Evolutionary conservation across 1,140 invertebrate species (phyloP).

Genomic region (Zophobas atratus): DNA sequence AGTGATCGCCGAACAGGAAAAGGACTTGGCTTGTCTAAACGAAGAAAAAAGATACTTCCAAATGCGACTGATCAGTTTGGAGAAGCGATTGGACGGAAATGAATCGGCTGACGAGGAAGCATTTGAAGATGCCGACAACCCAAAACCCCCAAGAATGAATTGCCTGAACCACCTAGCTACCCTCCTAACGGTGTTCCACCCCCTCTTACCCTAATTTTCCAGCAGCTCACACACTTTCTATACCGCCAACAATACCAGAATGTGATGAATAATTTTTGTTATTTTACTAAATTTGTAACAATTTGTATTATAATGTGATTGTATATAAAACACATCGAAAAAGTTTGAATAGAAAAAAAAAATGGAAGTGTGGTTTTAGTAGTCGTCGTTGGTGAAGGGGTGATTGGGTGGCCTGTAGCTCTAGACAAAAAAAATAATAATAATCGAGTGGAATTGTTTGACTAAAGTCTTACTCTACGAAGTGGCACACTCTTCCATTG

Average conservation of each 20-base stretch:
- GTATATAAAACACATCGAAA: constrained; percentile 41
- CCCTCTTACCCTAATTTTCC: constrained; percentile 44
- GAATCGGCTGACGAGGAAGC: constrained; percentile 61
- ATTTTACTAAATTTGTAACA: constrained; percentile 38
- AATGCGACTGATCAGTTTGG: constrained; percentile 64
- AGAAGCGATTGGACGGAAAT: constrained; percentile 57
- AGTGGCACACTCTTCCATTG: constrained; percentile 61
- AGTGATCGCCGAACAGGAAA: constrained; percentile 72
- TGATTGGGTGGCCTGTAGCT: constrained; percentile 48
- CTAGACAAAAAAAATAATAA: constrained; percentile 45
- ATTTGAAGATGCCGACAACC: constrained; percentile 59
- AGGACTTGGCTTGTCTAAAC: constrained; percentile 71
- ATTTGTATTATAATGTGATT: constrained; percentile 45
- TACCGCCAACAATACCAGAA: constrained; percentile 66
- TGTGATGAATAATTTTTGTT: constrained; percentile 59
- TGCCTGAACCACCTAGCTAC: constrained; percentile 18
- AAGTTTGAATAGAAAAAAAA: neutral
- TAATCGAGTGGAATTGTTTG: neutral
- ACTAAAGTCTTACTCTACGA: constrained; percentile 59
- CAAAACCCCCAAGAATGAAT: neutral
- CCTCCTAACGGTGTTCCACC: constrained; percentile 27
- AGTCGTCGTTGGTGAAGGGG: constrained; percentile 52
- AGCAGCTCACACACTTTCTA: constrained; percentile 48
- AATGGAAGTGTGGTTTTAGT: constrained; percentile 28
- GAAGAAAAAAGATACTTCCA: constrained; percentile 70